Evolutionary conservation across 2,113 vertebrate genomes (phyloP).

Genomic region (Takifugu bimaculatus): DNA sequence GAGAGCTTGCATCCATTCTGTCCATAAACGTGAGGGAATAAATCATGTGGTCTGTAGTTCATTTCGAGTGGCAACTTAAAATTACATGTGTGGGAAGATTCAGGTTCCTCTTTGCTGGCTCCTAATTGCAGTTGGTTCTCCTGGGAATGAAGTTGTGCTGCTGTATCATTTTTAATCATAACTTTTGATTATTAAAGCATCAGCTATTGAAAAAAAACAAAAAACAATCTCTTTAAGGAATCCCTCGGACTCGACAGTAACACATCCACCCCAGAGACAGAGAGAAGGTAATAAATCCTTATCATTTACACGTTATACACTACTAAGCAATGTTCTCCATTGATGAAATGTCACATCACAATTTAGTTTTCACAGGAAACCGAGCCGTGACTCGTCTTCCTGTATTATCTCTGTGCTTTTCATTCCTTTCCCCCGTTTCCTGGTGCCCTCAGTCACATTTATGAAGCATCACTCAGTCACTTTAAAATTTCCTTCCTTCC

Average conservation of each 20-base stretch:
- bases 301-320: neutral
- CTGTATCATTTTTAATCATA: neutral
- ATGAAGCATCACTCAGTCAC: conserved; percentile 35
- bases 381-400: conserved; percentile 2
- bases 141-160: neutral
- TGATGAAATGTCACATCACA: too few species aligned
- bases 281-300: conserved; percentile 80
- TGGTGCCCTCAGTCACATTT: conserved; percentile 36
- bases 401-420: conserved; percentile 14
- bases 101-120: conserved; percentile 1
- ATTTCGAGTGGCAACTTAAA: neutral
- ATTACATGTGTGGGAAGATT: neutral
- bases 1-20: conserved; percentile 12
- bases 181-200: neutral
- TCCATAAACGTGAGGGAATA: neutral
- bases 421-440: conserved; percentile 51
- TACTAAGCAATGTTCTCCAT: too few species aligned
- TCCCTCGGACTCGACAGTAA: conserved; percentile 85
- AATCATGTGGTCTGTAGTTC: neutral
- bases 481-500: conserved; percentile 61
- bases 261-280: conserved; percentile 84
- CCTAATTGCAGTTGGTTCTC: neutral
- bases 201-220: neutral
- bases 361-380: neutral
- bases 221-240: conserved; percentile 74